phyloP scores from a whole-genome alignment of 2,113 vertebrate species.

The Dicrurus megarhynchus region DNA sequence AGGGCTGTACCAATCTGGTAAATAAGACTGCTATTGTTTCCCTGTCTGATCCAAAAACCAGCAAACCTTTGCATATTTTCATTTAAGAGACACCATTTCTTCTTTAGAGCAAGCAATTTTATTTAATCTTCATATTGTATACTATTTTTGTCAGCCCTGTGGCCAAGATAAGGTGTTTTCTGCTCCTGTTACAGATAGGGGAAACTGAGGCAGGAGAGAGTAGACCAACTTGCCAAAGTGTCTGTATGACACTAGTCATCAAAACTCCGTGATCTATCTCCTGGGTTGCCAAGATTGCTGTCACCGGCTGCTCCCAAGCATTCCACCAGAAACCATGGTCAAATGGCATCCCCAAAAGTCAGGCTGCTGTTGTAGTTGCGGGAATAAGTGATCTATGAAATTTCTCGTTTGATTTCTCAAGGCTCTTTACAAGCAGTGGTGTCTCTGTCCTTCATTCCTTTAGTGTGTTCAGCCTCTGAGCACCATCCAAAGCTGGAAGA shows the following conservation, averaged over 20 bases:
- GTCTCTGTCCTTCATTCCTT: neutral
- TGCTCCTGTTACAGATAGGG: neutral
- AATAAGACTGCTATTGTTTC: neutral
- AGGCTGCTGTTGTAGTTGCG: neutral
- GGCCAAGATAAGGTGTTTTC: neutral
- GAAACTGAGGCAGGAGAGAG: neutral
- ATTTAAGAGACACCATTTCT: neutral
- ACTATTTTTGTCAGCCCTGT: neutral
- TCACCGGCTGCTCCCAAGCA: fast-evolving
- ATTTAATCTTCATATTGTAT: neutral
- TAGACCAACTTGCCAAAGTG: neutral
- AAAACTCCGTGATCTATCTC: fast-evolving
- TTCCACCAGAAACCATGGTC: neutral
- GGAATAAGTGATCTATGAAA: neutral
- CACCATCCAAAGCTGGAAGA: neutral
- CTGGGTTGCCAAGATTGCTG: neutral
- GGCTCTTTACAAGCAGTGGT: neutral
- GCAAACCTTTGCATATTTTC: neutral
- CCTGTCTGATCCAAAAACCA: neutral
- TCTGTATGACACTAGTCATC: neutral
- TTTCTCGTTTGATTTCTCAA: neutral
- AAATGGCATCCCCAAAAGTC: neutral
- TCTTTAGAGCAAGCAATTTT: neutral
- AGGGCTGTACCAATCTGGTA: neutral
- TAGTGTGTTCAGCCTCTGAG: neutral